These are phyloP conservation scores for Acleris holmiana DNA, from an alignment of 2,888 invertebrate genomes.

Conservation along the genomic window DNA sequence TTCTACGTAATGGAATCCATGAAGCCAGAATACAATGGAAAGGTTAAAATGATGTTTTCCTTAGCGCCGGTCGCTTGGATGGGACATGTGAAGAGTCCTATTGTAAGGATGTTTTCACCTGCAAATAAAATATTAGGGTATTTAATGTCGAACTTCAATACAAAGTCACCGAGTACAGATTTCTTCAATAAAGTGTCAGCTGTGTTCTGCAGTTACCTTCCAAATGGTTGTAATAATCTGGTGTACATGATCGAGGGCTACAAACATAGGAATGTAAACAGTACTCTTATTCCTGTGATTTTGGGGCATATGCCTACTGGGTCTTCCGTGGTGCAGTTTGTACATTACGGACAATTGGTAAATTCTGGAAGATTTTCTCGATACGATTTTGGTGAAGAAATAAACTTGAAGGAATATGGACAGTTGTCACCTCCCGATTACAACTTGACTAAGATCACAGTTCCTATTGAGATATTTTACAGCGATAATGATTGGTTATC, in stretches of 20 bases:
- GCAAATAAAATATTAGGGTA: conserved; percentile 49
- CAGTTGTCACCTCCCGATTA: conserved; percentile 62
- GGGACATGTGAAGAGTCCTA: conserved; percentile 66
- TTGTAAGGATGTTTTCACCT: conserved; percentile 60
- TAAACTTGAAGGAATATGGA: conserved; percentile 73
- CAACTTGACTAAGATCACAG: conserved; percentile 52
- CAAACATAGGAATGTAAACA: conserved; percentile 52
- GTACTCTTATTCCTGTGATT: conserved; percentile 84
- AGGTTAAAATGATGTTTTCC: conserved; percentile 81
- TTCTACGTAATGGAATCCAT: conserved; percentile 84
- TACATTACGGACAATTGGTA: conserved; percentile 71
- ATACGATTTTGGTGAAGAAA: conserved; percentile 57
- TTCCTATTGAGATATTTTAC: conserved; percentile 63
- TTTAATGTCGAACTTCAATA: conserved; percentile 50
- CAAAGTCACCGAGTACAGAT: conserved; percentile 52
- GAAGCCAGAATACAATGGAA: conserved; percentile 81
- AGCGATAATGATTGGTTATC: conserved; percentile 76
- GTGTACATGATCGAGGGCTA: conserved; percentile 56
- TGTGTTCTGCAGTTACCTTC: conserved; percentile 52
- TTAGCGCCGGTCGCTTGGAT: conserved; percentile 85
- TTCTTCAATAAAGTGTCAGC: conserved; percentile 55
- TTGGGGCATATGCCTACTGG: conserved; percentile 86
- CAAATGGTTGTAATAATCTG: conserved; percentile 55
- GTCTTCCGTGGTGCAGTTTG: conserved; percentile 78
- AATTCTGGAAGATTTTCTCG: conserved; percentile 62